phyloP scores from a whole-genome alignment of 2,888 invertebrate species.

The Gandaritis pyraliata region DNA sequence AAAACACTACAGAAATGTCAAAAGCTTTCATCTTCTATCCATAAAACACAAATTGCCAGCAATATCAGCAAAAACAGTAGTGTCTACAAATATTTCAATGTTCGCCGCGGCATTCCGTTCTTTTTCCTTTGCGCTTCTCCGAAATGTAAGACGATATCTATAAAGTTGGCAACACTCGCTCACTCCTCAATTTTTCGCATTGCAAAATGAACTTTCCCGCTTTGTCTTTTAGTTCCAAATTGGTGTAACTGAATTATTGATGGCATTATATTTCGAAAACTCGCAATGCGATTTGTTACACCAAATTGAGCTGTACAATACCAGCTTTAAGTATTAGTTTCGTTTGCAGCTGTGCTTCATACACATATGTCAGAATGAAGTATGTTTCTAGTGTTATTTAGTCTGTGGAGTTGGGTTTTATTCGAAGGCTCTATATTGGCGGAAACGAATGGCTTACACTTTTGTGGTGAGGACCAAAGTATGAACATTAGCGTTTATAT shows the following conservation, averaged over 20 bases:
- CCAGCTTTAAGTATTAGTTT: not conserved
- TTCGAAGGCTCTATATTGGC: slow-evolving; percentile 50
- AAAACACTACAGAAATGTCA: slow-evolving; percentile 12
- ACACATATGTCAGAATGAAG: slow-evolving; percentile 4
- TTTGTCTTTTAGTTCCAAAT: not conserved
- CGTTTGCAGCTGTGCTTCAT: slow-evolving; percentile 1
- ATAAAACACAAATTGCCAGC: slow-evolving; percentile 25
- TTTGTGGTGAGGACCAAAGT: slow-evolving; percentile 43
- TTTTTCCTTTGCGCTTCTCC: slow-evolving; percentile 58
- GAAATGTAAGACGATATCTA: slow-evolving; percentile 74
- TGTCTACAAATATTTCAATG: slow-evolving; percentile 50
- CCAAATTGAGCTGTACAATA: slow-evolving; percentile 6
- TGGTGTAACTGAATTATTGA: not conserved
- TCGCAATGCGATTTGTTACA: not conserved
- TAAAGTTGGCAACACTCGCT: slow-evolving; percentile 54
- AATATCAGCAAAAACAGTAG: slow-evolving; percentile 38
- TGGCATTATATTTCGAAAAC: not conserved
- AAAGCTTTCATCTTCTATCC: slow-evolving; percentile 14
- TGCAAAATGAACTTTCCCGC: slow-evolving; percentile 7
- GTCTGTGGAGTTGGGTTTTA: slow-evolving; percentile 41
- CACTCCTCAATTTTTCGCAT: not conserved
- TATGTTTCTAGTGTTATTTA: slow-evolving; percentile 13
- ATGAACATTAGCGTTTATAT: slow-evolving; percentile 18
- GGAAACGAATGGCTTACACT: slow-evolving; percentile 65
- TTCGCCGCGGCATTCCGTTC: slow-evolving; percentile 40